Conservation (phyloP, 2,113 vertebrate species). For the Chlorocebus sabaeus region DNA sequence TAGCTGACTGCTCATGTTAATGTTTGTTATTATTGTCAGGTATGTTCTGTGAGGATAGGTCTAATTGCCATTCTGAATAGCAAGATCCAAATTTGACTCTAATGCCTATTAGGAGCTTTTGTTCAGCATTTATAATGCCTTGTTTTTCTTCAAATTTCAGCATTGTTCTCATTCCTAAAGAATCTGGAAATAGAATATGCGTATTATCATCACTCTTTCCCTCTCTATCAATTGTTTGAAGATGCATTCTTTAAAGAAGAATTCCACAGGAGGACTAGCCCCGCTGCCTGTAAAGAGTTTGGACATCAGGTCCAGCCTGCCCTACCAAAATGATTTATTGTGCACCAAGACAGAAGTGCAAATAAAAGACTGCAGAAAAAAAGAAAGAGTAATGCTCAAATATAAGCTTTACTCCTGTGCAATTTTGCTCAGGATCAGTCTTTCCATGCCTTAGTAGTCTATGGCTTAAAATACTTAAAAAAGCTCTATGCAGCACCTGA, state of each 20-base stretch:
- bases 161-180: neutral
- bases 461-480: constrained; percentile 2
- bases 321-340: neutral
- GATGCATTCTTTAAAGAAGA: neutral
- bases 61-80: neutral
- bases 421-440: neutral
- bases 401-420: neutral
- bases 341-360: neutral
- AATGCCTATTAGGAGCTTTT: neutral
- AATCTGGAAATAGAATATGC: neutral
- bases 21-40: neutral
- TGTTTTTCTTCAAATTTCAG: neutral
- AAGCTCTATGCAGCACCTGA: neutral
- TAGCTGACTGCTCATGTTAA: neutral
- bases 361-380: neutral
- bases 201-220: neutral
- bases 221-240: neutral
- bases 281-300: neutral
- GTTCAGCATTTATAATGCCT: neutral
- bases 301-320: neutral
- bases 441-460: neutral
- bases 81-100: neutral
- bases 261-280: neutral
- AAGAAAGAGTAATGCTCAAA: neutral
- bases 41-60: neutral